Conservation (phyloP, 1,140 invertebrate species). For the Hyles vespertilio region DNA sequence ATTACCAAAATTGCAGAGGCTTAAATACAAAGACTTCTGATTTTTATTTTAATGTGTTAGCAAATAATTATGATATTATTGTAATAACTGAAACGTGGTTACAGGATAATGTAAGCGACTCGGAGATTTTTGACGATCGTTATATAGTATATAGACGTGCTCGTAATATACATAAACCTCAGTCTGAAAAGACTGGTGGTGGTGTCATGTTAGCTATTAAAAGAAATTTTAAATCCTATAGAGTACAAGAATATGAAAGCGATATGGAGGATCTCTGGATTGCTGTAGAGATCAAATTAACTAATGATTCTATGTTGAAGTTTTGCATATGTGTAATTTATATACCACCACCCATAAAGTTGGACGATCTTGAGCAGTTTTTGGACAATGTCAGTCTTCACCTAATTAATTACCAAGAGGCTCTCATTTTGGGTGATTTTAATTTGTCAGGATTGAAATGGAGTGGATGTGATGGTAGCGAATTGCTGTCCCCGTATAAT, state of each 20-base stretch:
- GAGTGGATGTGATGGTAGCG: no score
- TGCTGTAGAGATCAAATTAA: slow-evolving; percentile 3
- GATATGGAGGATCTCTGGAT: slow-evolving; percentile 29
- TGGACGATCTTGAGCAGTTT: neutral
- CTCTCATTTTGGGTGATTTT: neutral
- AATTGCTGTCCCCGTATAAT: no score
- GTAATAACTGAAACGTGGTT: no score
- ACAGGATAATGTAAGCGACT: neutral
- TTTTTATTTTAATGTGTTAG: no score
- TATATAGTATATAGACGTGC: slow-evolving; percentile 28
- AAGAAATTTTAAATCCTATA: slow-evolving; percentile 15
- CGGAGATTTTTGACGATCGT: neutral
- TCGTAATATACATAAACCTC: slow-evolving; percentile 4
- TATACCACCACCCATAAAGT: neutral
- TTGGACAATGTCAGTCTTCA: neutral
- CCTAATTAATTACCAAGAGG: neutral
- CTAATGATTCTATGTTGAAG: neutral
- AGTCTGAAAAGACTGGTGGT: slow-evolving; percentile 15
- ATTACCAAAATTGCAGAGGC: no score
- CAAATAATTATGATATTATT: no score
- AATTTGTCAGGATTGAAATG: neutral
- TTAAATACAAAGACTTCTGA: no score
- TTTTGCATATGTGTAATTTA: neutral
- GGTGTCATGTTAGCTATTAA: slow-evolving; percentile 31
- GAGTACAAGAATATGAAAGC: slow-evolving; percentile 19